Evolutionary conservation across 2,113 vertebrate genomes (phyloP), one percentile per base, ranked within the genome.

Genomic region (Phalacrocorax carbo): DNA sequence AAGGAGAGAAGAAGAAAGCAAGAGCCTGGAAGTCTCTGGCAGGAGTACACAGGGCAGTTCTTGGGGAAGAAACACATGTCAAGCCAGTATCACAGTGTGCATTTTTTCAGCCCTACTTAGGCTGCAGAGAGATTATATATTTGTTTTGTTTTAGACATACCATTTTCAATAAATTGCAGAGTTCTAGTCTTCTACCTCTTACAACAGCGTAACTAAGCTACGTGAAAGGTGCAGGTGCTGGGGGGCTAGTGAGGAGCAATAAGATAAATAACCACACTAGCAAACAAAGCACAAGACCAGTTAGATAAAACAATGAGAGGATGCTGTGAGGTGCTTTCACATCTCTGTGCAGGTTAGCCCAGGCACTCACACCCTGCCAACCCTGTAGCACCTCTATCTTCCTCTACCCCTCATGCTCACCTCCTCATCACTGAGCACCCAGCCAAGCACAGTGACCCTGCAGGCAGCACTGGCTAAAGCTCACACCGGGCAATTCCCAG

Each of bases 281-380:
- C 25, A 92, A 92, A 62, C 7, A 62, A 82, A 88, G 36, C 11
- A 25, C 30, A 44, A 48, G 32, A 48, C 17, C 69, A 60, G 14
- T 38, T 55, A 19, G 12, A 21, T 9, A 27, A 55, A 49, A 48
- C 27, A 51, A 27, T 0, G 2, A 51, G 26, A 88, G 44, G 58
- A 64, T 87, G 16, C 58, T 4, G 0, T 54, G 32, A 90, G 29
- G 8, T 32, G 19, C 22, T 92, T 92, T 88, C 34, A 60, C 1
- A 1, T 30, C 25, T 78, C 34, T 49, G 0, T 40, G 44, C 0
- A 0, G 13, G n/a, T 38, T 29, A 72, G 2, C 32, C 42, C 49
- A 64, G 8, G 9, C 32, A 57, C 16, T 4, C 2, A 0, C 1
- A 4, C 11, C 40, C 48, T 91, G 57, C 46, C 72, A 75, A 17